Evolutionary conservation across 2,888 invertebrate genomes (phyloP).

Genomic region (Saturnia pavonia): DNA sequence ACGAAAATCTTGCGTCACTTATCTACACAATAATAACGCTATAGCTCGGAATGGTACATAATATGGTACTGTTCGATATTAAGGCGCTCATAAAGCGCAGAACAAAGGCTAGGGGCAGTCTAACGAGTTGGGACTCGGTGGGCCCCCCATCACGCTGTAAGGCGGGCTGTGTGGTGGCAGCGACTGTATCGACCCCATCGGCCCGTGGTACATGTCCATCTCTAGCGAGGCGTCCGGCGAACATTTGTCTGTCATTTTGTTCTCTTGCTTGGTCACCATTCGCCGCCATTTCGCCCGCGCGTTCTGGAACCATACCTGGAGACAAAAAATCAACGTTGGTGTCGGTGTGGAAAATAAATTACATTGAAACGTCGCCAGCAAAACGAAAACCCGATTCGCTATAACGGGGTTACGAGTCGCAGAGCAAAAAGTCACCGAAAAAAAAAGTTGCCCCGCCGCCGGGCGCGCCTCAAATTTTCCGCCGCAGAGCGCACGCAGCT

Average conservation of each 20-base stretch:
- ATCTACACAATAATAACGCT: not conserved
- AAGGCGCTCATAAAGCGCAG: conserved; percentile 70
- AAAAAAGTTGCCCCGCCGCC: conserved; percentile 22
- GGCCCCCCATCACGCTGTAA: conserved; percentile 85
- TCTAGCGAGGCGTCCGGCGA: conserved; percentile 84
- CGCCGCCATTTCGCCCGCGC: conserved; percentile 96
- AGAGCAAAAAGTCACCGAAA: conserved; percentile 37
- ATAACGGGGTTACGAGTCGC: conserved; percentile 48
- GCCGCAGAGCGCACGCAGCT: conserved; percentile 20
- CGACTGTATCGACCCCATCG: conserved; percentile 85
- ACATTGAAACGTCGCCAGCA: conserved; percentile 47
- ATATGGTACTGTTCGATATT: conserved; percentile 29
- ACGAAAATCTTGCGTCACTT: not conserved
- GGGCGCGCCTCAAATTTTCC: conserved; percentile 38
- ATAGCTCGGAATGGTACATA: conserved; percentile 30
- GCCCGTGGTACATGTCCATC: conserved; percentile 84
- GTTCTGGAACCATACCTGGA: conserved; percentile 97
- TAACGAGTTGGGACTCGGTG: conserved; percentile 87
- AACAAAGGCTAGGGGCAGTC: conserved; percentile 86
- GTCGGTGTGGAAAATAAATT: conserved; percentile 46
- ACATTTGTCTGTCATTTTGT: conserved; percentile 87
- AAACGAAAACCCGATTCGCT: conserved; percentile 50
- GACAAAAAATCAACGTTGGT: conserved; percentile 63
- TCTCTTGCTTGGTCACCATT: conserved; percentile 91
- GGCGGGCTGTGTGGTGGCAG: conserved; percentile 87